These are phyloP conservation scores for Aldabrachelys gigantea DNA, from an alignment of 2,113 vertebrate species.

Conservation along the genomic window DNA sequence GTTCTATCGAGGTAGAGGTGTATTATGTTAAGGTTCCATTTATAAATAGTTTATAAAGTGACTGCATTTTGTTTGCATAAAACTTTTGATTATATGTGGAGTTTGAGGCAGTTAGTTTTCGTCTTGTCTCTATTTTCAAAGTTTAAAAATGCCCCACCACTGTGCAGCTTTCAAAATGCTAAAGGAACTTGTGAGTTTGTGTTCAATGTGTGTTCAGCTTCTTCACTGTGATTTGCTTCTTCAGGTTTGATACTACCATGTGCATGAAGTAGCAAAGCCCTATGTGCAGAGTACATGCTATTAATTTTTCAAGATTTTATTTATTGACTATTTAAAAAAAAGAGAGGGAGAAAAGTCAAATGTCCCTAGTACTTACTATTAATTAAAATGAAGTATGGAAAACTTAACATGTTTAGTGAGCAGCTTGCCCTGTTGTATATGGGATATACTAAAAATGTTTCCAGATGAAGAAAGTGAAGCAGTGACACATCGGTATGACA, in stretches of 20 bases:
- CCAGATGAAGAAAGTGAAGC: not conserved
- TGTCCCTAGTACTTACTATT: not conserved
- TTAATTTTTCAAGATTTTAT: too few species aligned
- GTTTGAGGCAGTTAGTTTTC: not conserved
- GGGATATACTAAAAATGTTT: not conserved
- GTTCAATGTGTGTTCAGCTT: not conserved
- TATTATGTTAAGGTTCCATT: too few species aligned
- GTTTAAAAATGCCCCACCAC: not conserved
- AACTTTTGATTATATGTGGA: not conserved
- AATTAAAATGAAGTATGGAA: not conserved
- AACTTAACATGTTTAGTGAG: not conserved
- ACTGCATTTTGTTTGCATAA: not conserved
- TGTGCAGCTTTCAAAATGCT: not conserved
- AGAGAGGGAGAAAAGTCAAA: not conserved
- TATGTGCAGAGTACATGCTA: accelerated
- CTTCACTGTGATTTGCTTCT: not conserved
- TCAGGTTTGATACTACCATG: not conserved
- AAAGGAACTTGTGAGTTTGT: not conserved
- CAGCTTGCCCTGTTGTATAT: not conserved
- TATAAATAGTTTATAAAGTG: not conserved
- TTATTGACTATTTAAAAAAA: too few species aligned
- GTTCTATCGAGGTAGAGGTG: too few species aligned
- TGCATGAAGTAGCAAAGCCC: accelerated
- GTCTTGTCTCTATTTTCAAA: not conserved
- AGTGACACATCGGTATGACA: not conserved